Evolutionary conservation across 2,797 vertebrate genomes (phyloP).

Genomic region (Spinus pinus): DNA sequence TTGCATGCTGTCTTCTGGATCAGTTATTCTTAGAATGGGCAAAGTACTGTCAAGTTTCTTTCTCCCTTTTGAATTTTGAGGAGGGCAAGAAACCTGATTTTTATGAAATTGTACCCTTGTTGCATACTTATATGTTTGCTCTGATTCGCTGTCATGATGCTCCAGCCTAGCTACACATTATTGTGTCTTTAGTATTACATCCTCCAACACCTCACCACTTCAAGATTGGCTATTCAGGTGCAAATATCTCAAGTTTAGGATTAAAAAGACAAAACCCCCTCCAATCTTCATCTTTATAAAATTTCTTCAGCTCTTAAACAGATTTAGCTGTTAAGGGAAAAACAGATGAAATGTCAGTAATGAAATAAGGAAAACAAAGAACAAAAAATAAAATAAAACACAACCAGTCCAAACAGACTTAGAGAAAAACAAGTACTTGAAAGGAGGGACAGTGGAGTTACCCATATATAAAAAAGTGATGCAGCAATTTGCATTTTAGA

Average conservation of each 20-base stretch:
- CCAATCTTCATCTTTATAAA: neutral
- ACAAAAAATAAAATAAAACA: neutral
- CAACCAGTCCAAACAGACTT: neutral
- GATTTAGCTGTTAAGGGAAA: neutral
- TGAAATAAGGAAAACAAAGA: neutral
- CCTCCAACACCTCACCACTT: neutral
- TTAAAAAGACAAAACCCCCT: neutral
- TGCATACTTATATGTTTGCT: neutral
- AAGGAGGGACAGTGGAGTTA: neutral
- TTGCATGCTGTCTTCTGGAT: neutral
- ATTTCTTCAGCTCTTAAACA: neutral
- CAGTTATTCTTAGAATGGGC: neutral
- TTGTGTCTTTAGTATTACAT: neutral
- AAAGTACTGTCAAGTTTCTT: neutral
- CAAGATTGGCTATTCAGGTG: neutral
- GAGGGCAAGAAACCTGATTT: neutral
- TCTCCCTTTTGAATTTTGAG: neutral
- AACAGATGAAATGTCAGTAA: neutral
- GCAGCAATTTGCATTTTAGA: neutral
- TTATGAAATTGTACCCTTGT: neutral
- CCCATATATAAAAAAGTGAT: neutral
- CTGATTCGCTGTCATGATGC: neutral
- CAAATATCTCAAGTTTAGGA: neutral
- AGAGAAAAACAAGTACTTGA: neutral
- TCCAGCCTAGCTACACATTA: neutral